phyloP scores from a whole-genome alignment of 1,140 invertebrate genomes.

The Heliconius eleuchia region DNA sequence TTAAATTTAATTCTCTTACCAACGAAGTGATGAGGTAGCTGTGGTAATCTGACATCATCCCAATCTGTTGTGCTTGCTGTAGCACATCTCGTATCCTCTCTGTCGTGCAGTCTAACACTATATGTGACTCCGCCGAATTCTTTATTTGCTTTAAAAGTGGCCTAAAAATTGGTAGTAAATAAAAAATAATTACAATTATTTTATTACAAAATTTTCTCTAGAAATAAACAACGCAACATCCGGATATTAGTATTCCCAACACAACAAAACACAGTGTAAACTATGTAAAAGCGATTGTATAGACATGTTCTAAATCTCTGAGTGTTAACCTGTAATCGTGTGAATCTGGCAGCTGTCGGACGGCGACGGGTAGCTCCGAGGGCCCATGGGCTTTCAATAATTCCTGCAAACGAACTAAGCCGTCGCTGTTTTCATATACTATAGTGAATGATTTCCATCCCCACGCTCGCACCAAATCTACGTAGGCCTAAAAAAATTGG shows the following conservation, averaged over 20 bases:
- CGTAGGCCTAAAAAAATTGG: slow-evolving; percentile 87
- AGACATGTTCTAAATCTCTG: slow-evolving; percentile 21
- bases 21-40: slow-evolving; percentile 95
- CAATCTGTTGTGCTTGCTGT: slow-evolving; percentile 96
- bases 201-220: not conserved
- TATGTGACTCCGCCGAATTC: slow-evolving; percentile 93
- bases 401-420: slow-evolving; percentile 94
- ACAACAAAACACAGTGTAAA: not conserved
- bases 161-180: slow-evolving; percentile 72
- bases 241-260: not conserved
- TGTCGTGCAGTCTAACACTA: slow-evolving; percentile 94
- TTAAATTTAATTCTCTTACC: slow-evolving; percentile 79
- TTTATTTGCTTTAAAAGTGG: slow-evolving; percentile 95
- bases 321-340: slow-evolving; percentile 87
- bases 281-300: not conserved
- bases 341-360: slow-evolving; percentile 90
- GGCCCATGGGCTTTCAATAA: slow-evolving; percentile 94
- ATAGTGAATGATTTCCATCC: slow-evolving; percentile 97
- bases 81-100: slow-evolving; percentile 92
- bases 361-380: slow-evolving; percentile 90
- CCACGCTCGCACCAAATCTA: slow-evolving; percentile 93
- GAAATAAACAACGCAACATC: not conserved
- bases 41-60: slow-evolving; percentile 96
- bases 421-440: slow-evolving; percentile 97
- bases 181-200: not conserved